Percentiles rank a stretch among this genome's conserved stretches.
phyloP scores from a whole-genome alignment of 2,797 vertebrate genomes.

The Capromys pilorides region DNA sequence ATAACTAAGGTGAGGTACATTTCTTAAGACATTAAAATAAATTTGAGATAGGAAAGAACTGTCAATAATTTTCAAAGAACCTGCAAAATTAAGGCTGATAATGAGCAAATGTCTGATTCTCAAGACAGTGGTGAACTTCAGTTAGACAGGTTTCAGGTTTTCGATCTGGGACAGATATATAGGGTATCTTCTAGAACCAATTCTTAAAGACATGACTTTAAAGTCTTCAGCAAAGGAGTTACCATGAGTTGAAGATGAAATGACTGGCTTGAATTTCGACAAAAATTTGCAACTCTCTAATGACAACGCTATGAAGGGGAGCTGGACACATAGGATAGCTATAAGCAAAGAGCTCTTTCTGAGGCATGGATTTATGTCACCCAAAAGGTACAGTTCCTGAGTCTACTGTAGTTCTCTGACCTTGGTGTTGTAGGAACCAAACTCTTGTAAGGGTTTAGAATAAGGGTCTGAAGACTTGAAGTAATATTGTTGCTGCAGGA shows the following conservation, averaged over 20 bases:
- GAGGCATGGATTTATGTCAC: background rate
- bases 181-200: constrained; percentile 11
- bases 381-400: background rate
- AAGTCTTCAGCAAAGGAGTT: background rate
- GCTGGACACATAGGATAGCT: background rate
- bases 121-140: background rate
- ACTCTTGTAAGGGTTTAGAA: background rate
- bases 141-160: background rate
- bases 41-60: background rate
- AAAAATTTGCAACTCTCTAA: background rate
- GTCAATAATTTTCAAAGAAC: constrained; percentile 5
- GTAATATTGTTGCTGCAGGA: background rate
- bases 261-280: constrained; percentile 21
- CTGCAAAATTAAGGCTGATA: constrained; percentile 8
- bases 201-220: background rate
- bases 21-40: background rate
- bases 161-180: background rate
- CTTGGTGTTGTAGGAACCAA: background rate
- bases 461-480: background rate
- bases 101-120: constrained; percentile 1
- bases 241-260: background rate
- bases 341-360: background rate
- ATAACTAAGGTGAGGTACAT: background rate
- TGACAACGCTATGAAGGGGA: background rate
- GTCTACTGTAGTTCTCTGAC: background rate